Conservation (phyloP, 2,797 vertebrate species). For the Enteromius mattozi region DNA sequence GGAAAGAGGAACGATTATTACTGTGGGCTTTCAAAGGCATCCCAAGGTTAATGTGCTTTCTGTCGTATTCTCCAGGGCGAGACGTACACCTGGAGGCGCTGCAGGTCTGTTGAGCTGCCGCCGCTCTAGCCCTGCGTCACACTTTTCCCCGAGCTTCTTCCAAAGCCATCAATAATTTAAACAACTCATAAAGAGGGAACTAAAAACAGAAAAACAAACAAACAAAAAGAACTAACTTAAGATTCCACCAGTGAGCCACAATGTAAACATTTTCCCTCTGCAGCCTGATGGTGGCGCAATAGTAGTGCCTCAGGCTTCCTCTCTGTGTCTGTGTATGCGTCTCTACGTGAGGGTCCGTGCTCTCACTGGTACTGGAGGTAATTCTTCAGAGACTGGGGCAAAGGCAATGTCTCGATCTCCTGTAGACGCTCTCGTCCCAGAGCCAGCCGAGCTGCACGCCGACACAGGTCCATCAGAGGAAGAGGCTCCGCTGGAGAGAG, state of each 20-base stretch:
- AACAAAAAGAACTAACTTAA: slow-evolving; percentile 55
- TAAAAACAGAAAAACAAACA: slow-evolving; percentile 49
- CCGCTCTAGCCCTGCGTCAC: slow-evolving; percentile 41
- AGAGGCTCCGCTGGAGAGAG: slow-evolving; percentile 90
- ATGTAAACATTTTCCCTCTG: slow-evolving; percentile 63
- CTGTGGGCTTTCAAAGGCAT: slow-evolving; percentile 44
- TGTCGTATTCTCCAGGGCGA: neutral
- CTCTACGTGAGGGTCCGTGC: slow-evolving; percentile 41
- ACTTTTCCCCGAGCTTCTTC: slow-evolving; percentile 45
- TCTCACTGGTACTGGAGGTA: slow-evolving; percentile 98
- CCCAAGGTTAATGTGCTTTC: slow-evolving; percentile 55
- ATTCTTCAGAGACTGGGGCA: slow-evolving; percentile 97
- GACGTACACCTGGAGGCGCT: slow-evolving; percentile 14
- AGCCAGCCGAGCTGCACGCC: slow-evolving; percentile 91
- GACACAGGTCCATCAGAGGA: slow-evolving; percentile 96
- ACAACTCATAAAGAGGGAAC: slow-evolving; percentile 58
- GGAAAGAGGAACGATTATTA: slow-evolving; percentile 13
- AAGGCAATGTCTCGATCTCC: slow-evolving; percentile 91
- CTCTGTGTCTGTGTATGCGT: slow-evolving; percentile 23
- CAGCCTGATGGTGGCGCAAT: slow-evolving; percentile 42
- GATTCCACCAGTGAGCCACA: slow-evolving; percentile 58
- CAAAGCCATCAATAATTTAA: slow-evolving; percentile 74
- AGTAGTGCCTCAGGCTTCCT: slow-evolving; percentile 27
- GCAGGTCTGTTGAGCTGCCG: slow-evolving; percentile 24
- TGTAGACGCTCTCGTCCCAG: slow-evolving; percentile 91